phyloP scores from a whole-genome alignment of 64 coral and sea anemone genomes.

The Montipora foliosa region DNA sequence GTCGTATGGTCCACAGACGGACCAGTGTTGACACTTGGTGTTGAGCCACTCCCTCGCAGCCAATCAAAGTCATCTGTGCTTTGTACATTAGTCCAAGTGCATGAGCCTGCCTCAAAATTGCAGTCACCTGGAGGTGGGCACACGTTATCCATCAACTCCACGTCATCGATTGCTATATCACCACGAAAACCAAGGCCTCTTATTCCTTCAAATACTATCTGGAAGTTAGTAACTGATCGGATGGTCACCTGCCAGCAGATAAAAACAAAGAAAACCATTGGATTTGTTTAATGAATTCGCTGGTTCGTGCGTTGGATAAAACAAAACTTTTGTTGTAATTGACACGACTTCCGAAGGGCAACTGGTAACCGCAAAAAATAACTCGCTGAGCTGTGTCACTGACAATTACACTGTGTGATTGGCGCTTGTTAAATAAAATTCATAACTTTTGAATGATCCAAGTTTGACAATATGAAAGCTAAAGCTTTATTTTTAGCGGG shows the following conservation, averaged over 20 bases:
- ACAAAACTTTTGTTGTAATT: too few relatives aligned
- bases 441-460: too few relatives aligned
- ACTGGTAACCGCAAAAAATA: too few relatives aligned
- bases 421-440: too few relatives aligned
- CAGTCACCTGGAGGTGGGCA: conserved; percentile 91
- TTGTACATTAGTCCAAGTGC: conserved; percentile 77
- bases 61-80: conserved; percentile 85
- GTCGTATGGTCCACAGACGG: conserved; percentile 83
- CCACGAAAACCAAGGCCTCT: conserved; percentile 68
- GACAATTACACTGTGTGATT: too few relatives aligned
- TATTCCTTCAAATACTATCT: conserved; percentile 84
- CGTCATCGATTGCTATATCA: conserved; percentile 96
- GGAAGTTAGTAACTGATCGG: conserved; percentile 7
- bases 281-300: too few relatives aligned
- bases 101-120: conserved; percentile 81
- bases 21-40: conserved; percentile 70
- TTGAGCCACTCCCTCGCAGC: conserved; percentile 73
- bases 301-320: too few relatives aligned
- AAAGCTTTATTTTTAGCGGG: too few relatives aligned
- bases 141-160: conserved; percentile 65
- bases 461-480: too few relatives aligned
- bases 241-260: conserved; percentile 14
- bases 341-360: too few relatives aligned
- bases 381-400: too few relatives aligned
- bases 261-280: not conserved